Percentiles rank a stretch among this genome's conserved stretches.
Conservation (phyloP, 2,797 vertebrate species). For the Alosa sapidissima region DNA sequence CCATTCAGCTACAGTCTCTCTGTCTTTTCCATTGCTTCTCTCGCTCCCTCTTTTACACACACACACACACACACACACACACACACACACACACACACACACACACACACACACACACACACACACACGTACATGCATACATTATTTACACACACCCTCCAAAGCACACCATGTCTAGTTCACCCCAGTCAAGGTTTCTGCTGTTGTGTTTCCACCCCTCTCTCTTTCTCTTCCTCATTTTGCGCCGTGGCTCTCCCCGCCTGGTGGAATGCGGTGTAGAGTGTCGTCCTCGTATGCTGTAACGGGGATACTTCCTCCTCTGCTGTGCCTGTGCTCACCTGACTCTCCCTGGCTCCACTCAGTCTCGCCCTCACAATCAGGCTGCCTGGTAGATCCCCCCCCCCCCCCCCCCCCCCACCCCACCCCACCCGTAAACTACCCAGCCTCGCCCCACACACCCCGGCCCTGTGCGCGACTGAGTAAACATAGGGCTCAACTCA, state of each 20-base stretch:
- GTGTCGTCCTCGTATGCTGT: constrained; percentile 66
- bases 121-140: neutral
- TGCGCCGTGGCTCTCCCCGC: constrained; percentile 10
- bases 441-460: neutral
- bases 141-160: neutral
- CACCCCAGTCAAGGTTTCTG: neutral
- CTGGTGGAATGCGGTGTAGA: constrained; percentile 72
- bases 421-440: neutral
- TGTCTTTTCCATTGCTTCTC: constrained; percentile 19
- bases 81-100: neutral
- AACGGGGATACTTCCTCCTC: constrained; percentile 70
- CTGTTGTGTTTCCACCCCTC: neutral
- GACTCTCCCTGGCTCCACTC: constrained; percentile 77
- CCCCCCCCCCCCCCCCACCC: constrained; percentile 50
- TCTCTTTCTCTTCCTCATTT: constrained; percentile 24
- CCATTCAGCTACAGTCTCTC: constrained; percentile 36
- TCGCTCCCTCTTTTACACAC: constrained; percentile 33
- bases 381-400: constrained; percentile 58
- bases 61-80: neutral
- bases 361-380: constrained; percentile 76
- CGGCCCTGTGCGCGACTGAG: constrained; percentile 17
- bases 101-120: neutral
- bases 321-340: constrained; percentile 68
- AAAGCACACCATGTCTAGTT: neutral
- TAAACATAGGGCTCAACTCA: constrained; percentile 33